phyloP scores from a whole-genome alignment of 1,140 invertebrate species.

The Drosophila eugracilis region DNA sequence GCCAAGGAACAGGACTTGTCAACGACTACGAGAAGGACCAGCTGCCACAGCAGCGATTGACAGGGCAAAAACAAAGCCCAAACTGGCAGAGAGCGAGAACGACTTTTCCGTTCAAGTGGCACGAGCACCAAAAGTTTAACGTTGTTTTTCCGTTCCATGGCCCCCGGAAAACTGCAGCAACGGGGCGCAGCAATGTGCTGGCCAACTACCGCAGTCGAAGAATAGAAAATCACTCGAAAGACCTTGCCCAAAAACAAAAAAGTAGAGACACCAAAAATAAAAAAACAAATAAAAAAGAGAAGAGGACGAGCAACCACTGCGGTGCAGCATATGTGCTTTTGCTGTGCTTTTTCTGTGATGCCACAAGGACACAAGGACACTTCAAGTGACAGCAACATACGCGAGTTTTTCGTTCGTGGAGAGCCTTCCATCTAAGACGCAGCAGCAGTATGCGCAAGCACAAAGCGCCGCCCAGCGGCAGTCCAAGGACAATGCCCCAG shows the following conservation, averaged over 20 bases:
- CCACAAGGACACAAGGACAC: conserved; percentile 72
- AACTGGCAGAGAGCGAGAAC: conserved; percentile 4
- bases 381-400: conserved; percentile 72
- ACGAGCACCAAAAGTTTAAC: conserved; percentile 45
- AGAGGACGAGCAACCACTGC: conserved; percentile 19
- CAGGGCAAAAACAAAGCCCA: conserved; percentile 72
- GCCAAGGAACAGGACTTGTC: conserved; percentile 51
- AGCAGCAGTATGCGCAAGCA: conserved; percentile 72
- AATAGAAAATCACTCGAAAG: conserved; percentile 46
- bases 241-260: conserved; percentile 13
- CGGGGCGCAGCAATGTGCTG: conserved; percentile 60
- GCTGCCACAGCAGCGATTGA: conserved; percentile 71
- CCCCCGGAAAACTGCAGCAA: conserved; percentile 23
- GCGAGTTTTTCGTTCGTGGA: conserved; percentile 50
- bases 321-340: conserved; percentile 64
- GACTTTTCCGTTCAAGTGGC: conserved; percentile 54
- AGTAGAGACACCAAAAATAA: conserved; percentile 8
- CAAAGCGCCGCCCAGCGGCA: conserved; percentile 75
- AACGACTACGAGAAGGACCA: conserved; percentile 36
- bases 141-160: conserved; percentile 28
- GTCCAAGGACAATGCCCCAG: conserved; percentile 64
- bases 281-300: conserved; percentile 6
- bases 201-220: conserved; percentile 57
- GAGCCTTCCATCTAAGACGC: conserved; percentile 46
- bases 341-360: conserved; percentile 59